Base-by-base conservation (phyloP, 1,140 invertebrate species). In the Drosophila willistoni region DNA sequence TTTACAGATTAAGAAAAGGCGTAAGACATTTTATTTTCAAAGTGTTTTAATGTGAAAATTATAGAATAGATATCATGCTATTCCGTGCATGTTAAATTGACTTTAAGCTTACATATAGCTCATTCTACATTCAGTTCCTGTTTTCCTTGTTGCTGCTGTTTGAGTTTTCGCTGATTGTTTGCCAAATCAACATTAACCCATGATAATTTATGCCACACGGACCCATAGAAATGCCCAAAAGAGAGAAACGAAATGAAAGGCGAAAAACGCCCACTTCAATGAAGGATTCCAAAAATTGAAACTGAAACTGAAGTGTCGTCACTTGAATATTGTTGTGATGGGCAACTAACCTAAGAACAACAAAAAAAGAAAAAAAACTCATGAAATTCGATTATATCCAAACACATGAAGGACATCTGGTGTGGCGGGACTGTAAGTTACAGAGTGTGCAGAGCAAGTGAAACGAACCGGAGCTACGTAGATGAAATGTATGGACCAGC, bases 301-400 rank as follows among this genome's bases (percentile, higher is more conserved):
- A 72, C 60, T 42, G 64, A 59, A 56, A 68, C 62, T 72, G 67
- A 60, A 76, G 64, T 76, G 69, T 65, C 47, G 12, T 9, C 36
- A 71, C 76, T 75, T 64, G 44, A 62, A 33, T 51, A 66, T 76
- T 79, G 68, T 76, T 62, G 47, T 14, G 67, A 64, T 62, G 73
- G 36, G 36, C 36, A 39, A 39, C 36, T 39, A 39, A 39, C 36
- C 10, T 63, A 72, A 25, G 64, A 41, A 71, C 62, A 64, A 66
- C 22, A 17, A 62, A 70, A 64, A 74, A 83, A 62, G 67, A 67
- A 74, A 79, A 76, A 77, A 77, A 73, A 54, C 69, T 57, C 57
- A 76, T 79, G 64, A 87, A 87, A 87, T 82, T 77, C 64, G 82
- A 86, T 86, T 82, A 67, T 65, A 77, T 61, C 56, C 63, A 47